phyloP scores from a whole-genome alignment of 2,113 vertebrate genomes.

The Brachypodius melanocephalos region DNA sequence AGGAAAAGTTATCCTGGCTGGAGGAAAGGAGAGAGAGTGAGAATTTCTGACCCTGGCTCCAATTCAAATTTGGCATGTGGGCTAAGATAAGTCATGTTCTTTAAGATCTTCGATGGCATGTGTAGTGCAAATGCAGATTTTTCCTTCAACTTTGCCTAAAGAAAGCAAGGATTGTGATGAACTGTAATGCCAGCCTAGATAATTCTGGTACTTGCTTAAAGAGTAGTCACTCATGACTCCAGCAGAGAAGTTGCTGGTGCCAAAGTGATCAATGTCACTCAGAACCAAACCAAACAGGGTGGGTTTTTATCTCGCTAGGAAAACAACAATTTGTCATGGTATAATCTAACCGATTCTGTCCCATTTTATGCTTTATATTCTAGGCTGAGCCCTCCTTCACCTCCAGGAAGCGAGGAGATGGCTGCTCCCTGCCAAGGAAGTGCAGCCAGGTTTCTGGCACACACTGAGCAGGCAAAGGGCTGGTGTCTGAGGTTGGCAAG shows the following conservation, averaged over 20 bases:
- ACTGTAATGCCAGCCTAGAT: slow-evolving; percentile 7
- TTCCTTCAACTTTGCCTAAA: slow-evolving; percentile 20
- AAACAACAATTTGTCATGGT: slow-evolving; percentile 46
- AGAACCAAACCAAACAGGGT: neutral
- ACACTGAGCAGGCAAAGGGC: slow-evolving; percentile 22
- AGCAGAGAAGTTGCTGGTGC: neutral
- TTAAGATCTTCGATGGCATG: neutral
- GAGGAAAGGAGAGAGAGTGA: neutral
- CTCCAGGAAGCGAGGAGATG: slow-evolving; percentile 42
- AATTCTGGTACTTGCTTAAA: neutral
- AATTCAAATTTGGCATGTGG: neutral
- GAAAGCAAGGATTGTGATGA: slow-evolving; percentile 20
- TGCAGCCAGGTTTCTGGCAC: slow-evolving; percentile 67
- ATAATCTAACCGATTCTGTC: slow-evolving; percentile 43
- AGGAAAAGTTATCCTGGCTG: neutral
- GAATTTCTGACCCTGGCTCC: neutral
- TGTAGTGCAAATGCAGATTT: slow-evolving; percentile 27
- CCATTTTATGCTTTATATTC: slow-evolving; percentile 41
- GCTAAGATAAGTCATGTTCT: neutral
- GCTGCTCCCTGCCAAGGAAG: slow-evolving; percentile 40
- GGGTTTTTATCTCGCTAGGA: slow-evolving; percentile 17
- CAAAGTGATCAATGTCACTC: neutral
- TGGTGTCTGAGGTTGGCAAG: slow-evolving; percentile 56
- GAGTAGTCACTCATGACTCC: slow-evolving; percentile 18
- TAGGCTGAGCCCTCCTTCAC: slow-evolving; percentile 42